phyloP scores from a whole-genome alignment of 2,113 vertebrate genomes.

The Smithornis capensis region DNA sequence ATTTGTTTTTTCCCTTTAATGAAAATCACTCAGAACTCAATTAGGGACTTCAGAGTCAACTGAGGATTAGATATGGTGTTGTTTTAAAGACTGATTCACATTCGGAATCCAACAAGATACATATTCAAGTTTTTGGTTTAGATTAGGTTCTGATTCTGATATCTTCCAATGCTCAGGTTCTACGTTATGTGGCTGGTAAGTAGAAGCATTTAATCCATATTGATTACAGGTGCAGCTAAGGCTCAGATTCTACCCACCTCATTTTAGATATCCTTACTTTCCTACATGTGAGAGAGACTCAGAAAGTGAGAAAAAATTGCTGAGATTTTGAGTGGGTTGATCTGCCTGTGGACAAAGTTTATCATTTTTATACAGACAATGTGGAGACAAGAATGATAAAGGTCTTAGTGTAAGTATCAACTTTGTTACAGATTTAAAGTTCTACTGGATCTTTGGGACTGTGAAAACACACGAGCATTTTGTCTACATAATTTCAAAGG shows the following conservation, averaged over 20 bases:
- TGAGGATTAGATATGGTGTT: neutral
- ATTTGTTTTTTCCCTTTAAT: neutral
- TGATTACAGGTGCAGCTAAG: neutral
- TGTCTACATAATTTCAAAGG: neutral
- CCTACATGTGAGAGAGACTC: neutral
- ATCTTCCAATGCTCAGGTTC: neutral
- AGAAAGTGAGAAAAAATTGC: neutral
- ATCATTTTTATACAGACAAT: neutral
- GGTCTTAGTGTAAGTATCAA: neutral
- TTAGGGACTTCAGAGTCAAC: neutral
- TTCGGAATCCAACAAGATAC: neutral
- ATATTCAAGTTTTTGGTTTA: neutral
- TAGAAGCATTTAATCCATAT: neutral
- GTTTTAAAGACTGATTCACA: neutral
- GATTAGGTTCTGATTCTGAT: neutral
- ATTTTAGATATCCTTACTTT: neutral
- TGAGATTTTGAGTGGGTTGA: neutral
- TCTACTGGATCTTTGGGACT: neutral
- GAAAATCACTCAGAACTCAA: neutral
- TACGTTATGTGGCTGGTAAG: neutral
- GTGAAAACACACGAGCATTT: neutral
- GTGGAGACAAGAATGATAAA: neutral
- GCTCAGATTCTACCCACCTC: neutral
- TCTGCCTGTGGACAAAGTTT: neutral
- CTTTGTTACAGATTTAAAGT: neutral